phyloP scores from a whole-genome alignment of 1,140 invertebrate species.

The Drosophila aff. region DNA sequence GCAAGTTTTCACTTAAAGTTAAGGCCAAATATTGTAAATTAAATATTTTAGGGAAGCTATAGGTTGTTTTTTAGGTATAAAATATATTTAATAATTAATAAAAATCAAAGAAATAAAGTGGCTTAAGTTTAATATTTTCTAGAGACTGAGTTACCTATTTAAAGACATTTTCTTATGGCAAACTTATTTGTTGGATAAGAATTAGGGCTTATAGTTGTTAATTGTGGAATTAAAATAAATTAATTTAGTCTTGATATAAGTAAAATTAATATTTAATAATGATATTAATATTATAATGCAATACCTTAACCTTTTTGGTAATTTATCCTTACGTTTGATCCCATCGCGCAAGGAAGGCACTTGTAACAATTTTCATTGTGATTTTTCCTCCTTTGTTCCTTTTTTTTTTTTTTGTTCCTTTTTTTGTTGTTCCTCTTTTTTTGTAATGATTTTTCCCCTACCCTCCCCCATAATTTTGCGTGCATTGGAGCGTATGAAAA shows the following conservation, averaged over 20 bases:
- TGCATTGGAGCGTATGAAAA: constrained; percentile 68
- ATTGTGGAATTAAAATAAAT: background rate
- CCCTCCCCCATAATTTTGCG: constrained; percentile 15
- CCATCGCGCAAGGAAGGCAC: background rate
- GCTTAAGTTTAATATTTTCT: background rate
- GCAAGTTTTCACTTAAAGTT: background rate
- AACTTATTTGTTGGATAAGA: too few relatives aligned
- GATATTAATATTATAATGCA: background rate
- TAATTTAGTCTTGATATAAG: background rate
- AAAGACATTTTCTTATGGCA: background rate
- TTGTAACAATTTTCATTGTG: constrained; percentile 23
- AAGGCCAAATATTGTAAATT: background rate
- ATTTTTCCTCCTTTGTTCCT: background rate
- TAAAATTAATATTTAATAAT: background rate
- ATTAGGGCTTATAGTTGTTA: background rate
- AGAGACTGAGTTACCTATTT: background rate
- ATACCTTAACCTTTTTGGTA: background rate
- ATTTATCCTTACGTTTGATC: background rate
- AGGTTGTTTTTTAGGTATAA: background rate
- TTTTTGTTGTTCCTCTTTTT: background rate
- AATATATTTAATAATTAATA: background rate
- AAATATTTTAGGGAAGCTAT: background rate
- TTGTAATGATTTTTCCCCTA: constrained; percentile 4
- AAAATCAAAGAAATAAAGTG: background rate
- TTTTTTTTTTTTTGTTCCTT: background rate